A percentile compares a stretch with the other conserved stretches of the same genome.
Evolutionary conservation across 2,888 invertebrate species (phyloP).

Genomic region (Lepidonotus clava): DNA sequence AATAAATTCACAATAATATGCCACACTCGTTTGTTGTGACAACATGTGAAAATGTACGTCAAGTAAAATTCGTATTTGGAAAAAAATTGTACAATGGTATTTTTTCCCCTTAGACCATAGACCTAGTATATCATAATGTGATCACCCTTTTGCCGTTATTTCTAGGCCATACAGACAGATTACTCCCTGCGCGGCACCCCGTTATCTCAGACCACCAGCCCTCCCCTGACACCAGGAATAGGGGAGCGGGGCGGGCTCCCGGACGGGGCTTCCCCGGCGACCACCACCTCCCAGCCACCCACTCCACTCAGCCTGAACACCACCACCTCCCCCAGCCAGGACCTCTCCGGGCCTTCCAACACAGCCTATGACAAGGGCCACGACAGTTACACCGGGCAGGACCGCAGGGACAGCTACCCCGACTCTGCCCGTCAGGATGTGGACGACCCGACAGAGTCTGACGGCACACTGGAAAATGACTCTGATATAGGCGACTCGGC

Average conservation of each 20-base stretch:
- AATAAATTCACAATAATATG: too few relatives aligned
- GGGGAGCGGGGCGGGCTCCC: not conserved
- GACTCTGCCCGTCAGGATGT: too few relatives aligned
- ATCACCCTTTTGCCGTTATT: not conserved
- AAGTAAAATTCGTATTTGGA: too few relatives aligned
- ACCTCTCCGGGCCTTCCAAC: not conserved
- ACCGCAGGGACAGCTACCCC: not conserved
- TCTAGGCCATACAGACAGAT: not conserved
- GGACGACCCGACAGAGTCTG: too few relatives aligned
- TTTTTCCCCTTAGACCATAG: too few relatives aligned
- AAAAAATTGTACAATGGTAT: too few relatives aligned
- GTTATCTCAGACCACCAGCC: slow-evolving; percentile 16
- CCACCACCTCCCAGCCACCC: slow-evolving; percentile 2
- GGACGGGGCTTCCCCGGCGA: slow-evolving; percentile 10
- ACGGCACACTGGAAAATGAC: not conserved
- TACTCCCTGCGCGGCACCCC: not conserved
- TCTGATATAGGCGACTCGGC: slow-evolving; percentile 30
- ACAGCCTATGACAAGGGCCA: not conserved
- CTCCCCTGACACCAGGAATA: not conserved
- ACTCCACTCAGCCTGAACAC: not conserved
- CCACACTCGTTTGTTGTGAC: too few relatives aligned
- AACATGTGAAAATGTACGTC: too few relatives aligned
- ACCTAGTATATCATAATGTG: not conserved
- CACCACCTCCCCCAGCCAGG: slow-evolving; percentile 3
- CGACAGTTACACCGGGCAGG: not conserved